Evolutionary conservation across 2,113 vertebrate genomes (phyloP), one percentile per base, ranked within the genome.

Genomic region (Nesogale talazaci): DNA sequence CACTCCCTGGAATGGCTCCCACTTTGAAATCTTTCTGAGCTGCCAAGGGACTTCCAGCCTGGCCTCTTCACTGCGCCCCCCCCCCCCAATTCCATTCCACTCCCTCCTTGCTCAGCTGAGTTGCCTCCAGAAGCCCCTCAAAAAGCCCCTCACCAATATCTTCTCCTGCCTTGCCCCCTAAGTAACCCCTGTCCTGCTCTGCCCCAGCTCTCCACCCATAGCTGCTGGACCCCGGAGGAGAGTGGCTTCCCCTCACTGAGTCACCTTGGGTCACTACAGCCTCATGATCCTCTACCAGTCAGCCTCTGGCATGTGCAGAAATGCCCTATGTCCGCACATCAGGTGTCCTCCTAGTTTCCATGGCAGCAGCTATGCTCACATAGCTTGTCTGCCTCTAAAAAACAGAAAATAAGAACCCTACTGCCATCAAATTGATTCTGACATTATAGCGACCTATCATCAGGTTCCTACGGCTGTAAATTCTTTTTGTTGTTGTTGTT

Each of bases 271-370:
- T 79, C 65, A 59, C 57, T 75, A 29, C 10, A 12, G 76, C n/a
- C 11, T 57, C 11, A 65, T 17, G 27, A 31, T 29, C 19, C 89
- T n/a, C 34, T 8, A 65, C 38, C 36, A n/a, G n/a, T 22, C 20
- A 42, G 27, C 8, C 9, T 38, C 78, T 46, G 42, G 8, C 36
- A 25, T 3, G 42, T 40, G 36, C 65, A 57, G 31, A 25, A 34
- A 27, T 2, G 5, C 46, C 12, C 27, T 42, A 6, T 25, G 16
- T n/a, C 25, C 36, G 2, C 25, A 0, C 19, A 25, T n/a, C 31
- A 5, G 88, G 40, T 23, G 17, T 61, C 59, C 23, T 22, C 16
- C 65, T 14, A 11, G 69, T 52, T 4, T 20, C 38, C 81, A 34
- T 8, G 27, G 46, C 29, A 67, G 7, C 67, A 29, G 63, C 23